Percentiles rank a stretch among this genome's conserved stretches.
These are phyloP conservation scores for Excalfactoria chinensis DNA, from an alignment of 2,113 vertebrate genomes.

Conservation along the genomic window DNA sequence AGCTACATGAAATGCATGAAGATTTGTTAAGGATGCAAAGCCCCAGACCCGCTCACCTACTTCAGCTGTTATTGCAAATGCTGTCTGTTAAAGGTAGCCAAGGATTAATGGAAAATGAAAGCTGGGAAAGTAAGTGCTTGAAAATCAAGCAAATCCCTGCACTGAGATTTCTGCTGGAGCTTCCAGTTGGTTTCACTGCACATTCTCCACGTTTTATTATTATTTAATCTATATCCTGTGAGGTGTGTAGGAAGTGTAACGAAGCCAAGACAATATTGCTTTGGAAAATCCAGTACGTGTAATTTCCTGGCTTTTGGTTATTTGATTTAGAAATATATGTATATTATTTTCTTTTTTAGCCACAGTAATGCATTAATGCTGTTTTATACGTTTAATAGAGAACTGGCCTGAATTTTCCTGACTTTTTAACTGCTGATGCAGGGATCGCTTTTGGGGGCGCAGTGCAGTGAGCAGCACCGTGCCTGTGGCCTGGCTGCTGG, in stretches of 20 bases:
- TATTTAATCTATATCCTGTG: slow-evolving; percentile 30
- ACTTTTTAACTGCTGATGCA: not conserved
- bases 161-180: not conserved
- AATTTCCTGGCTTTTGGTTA: slow-evolving; percentile 57
- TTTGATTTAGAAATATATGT: not conserved
- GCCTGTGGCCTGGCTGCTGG: not conserved
- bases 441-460: slow-evolving; percentile 4
- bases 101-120: not conserved
- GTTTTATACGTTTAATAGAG: slow-evolving; percentile 37
- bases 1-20: accelerated
- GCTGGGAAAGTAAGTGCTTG: not conserved
- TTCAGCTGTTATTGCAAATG: not conserved
- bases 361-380: not conserved
- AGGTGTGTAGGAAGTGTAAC: slow-evolving; percentile 7
- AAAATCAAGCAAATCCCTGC: slow-evolving; percentile 25
- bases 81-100: not conserved
- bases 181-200: not conserved
- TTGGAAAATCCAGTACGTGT: slow-evolving; percentile 7
- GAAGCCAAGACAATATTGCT: slow-evolving; percentile 40
- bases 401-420: slow-evolving; percentile 18
- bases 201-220: not conserved
- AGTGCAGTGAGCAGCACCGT: not conserved
- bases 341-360: not conserved
- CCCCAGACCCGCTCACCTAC: not conserved
- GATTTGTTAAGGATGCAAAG: not conserved